These are phyloP conservation scores for Muscicapa comitata DNA, from an alignment of 2,797 vertebrate species.

Conservation along the genomic window DNA sequence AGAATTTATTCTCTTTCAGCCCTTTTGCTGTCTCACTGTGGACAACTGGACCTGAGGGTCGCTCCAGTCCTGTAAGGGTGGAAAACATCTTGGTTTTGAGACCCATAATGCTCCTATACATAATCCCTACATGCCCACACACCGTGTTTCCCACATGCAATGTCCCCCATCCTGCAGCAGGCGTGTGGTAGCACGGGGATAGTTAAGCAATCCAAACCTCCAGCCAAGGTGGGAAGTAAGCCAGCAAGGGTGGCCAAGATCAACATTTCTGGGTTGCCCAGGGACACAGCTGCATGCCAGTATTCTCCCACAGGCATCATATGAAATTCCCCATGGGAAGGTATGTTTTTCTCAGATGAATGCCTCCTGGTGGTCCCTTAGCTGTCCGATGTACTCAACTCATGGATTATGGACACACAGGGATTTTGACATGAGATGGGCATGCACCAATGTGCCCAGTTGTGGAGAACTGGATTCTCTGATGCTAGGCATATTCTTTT, in stretches of 20 bases:
- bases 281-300: background rate
- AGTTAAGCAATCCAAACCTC: background rate
- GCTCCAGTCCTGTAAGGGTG: background rate
- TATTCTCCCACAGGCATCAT: background rate
- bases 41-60: background rate
- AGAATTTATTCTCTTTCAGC: background rate
- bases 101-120: background rate
- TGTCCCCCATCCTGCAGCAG: background rate
- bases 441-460: background rate
- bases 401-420: background rate
- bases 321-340: background rate
- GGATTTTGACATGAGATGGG: background rate
- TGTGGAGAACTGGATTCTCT: background rate
- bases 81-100: background rate
- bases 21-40: background rate
- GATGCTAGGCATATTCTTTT: background rate
- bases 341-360: background rate
- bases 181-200: background rate
- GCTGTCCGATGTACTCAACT: background rate
- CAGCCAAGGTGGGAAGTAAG: background rate
- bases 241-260: background rate
- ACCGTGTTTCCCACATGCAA: background rate
- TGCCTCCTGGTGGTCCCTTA: background rate
- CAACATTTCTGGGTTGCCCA: background rate
- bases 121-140: background rate